phyloP scores from a whole-genome alignment of 2,797 vertebrate species.

The Poeciliopsis infans region DNA sequence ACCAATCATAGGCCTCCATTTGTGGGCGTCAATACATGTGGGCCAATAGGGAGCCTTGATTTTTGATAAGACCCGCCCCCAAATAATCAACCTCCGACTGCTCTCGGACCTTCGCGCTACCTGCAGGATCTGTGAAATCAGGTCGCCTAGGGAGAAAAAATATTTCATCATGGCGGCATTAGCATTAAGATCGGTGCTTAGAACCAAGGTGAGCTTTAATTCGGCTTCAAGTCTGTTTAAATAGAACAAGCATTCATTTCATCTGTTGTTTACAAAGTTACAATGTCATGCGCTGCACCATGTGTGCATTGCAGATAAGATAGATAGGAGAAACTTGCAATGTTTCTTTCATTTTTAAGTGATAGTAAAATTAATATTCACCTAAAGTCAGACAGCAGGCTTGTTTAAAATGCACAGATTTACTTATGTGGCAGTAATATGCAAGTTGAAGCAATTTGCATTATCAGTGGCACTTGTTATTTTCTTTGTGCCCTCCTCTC shows the following conservation, averaged over 20 bases:
- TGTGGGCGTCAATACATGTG: constrained; percentile 8
- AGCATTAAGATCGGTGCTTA: constrained; percentile 71
- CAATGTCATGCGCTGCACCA: constrained; percentile 35
- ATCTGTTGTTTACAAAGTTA: constrained; percentile 47
- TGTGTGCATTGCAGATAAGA: background rate
- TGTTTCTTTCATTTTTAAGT: background rate
- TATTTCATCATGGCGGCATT: constrained; percentile 73
- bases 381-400: background rate
- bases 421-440: background rate
- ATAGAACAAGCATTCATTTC: constrained; percentile 7
- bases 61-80: constrained; percentile 36
- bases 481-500: background rate
- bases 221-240: background rate
- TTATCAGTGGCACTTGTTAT: background rate
- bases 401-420: background rate
- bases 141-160: background rate
- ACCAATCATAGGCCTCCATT: constrained; percentile 45
- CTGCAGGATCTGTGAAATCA: constrained; percentile 12
- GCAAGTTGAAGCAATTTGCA: background rate
- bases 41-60: constrained; percentile 32
- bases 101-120: constrained; percentile 18
- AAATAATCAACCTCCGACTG: background rate
- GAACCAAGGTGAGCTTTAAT: constrained; percentile 71
- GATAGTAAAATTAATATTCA: background rate
- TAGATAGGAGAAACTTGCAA: background rate